Base-by-base conservation (phyloP, 1,140 invertebrate species). In the Galendromus occidentalis region DNA sequence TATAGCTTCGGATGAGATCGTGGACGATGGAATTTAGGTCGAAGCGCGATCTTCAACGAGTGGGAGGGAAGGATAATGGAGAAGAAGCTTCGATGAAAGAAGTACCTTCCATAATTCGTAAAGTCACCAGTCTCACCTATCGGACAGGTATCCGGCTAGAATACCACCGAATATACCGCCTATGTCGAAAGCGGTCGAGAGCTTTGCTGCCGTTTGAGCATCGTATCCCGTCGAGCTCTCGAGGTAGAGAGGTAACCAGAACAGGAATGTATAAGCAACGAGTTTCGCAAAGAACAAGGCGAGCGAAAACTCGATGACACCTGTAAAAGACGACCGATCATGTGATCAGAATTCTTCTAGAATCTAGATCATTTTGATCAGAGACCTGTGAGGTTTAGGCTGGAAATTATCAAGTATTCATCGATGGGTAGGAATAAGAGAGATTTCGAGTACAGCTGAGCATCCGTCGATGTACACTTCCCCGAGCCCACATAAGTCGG, bases 271-370 rank as follows among this genome's bases (percentile, higher is more conserved):
- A 73, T 98, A 97, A 73, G 87, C 91, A 64, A 97, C 91, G 6
- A 96, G 80, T 77, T 97, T 98, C n/a, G 91, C 87, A 77, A 97
- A 98, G 75, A 97, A 96, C 39, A 98, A 78, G 42, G 87, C 90
- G 1, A 95, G 73, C 0, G 92, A 91, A 78, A 89, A 98, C 76
- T 96, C 92, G 2, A 93, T 71, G 1, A 98, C 93, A 22, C 93
- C 92, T 82, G 83, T 72, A 65, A 80, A 73, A 66, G 64, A n/a
- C 7, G 30, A 68, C 25, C n/a, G n/a, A n/a, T n/a, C n/a, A n/a
- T n/a, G n/a, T 22, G 44, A 39, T 25, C 63, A 63, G 65, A 42
- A 42, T 14, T 67, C 59, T 51, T 67, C 51, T 44, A 65, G 63
- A 42, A 28, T 29, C 64, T 67, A 22, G 28, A n/a, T n/a, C 59